A percentile compares a stretch with the other conserved stretches of the same genome.
These are phyloP conservation scores for Lagria hirta DNA, from an alignment of 2,888 invertebrate genomes.

Conservation along the genomic window DNA sequence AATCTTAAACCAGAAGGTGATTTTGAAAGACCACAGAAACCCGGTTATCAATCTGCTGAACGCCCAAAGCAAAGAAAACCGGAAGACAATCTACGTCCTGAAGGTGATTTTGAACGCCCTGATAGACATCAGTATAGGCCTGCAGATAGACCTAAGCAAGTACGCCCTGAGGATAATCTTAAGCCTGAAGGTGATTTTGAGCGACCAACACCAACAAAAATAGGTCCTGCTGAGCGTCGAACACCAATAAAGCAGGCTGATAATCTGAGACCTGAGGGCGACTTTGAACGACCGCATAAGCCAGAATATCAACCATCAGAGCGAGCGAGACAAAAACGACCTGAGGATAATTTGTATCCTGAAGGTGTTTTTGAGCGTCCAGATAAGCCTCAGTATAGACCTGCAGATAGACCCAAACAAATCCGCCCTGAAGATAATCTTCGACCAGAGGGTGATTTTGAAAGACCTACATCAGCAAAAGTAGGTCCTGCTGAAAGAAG, in stretches of 20 bases:
- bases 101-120: constrained; percentile 45
- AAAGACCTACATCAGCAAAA: constrained; percentile 49
- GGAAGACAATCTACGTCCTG: constrained; percentile 59
- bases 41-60: constrained; percentile 51
- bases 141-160: constrained; percentile 48
- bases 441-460: constrained; percentile 63
- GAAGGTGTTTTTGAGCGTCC: constrained; percentile 55
- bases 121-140: constrained; percentile 53
- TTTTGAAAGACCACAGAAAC: constrained; percentile 51
- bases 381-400: constrained; percentile 46
- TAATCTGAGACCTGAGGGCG: constrained; percentile 62
- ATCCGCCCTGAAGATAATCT: constrained; percentile 61
- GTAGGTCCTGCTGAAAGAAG: constrained; percentile 59
- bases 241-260: constrained; percentile 56
- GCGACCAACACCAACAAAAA: constrained; percentile 52
- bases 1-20: constrained; percentile 59
- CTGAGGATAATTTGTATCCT: constrained; percentile 57
- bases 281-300: constrained; percentile 47
- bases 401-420: constrained; percentile 52
- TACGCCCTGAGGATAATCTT: constrained; percentile 59
- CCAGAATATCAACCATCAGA: constrained; percentile 45
- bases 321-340: constrained; percentile 50
- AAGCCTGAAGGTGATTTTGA: constrained; percentile 60
- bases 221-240: constrained; percentile 47
- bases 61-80: constrained; percentile 58